Evolutionary conservation across 1,140 invertebrate genomes (phyloP).

Genomic region (Frieseomelitta varia): DNA sequence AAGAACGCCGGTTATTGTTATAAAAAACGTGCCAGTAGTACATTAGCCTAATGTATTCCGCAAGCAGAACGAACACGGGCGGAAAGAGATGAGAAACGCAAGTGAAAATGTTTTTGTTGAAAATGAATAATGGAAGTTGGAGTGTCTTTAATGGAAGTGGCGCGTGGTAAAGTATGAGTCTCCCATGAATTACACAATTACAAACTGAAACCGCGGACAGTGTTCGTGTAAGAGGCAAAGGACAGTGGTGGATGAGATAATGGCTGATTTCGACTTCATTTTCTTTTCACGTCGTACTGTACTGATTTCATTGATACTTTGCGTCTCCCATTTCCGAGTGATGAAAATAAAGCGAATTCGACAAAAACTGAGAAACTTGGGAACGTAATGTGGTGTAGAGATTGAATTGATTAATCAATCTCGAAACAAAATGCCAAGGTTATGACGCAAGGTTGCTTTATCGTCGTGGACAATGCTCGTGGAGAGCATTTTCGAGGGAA

Average conservation of each 20-base stretch:
- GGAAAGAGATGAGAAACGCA: too few species aligned
- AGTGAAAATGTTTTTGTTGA: neutral
- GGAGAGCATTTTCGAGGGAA: neutral
- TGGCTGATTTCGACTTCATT: neutral
- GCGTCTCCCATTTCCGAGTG: too few species aligned
- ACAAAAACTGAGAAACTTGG: too few species aligned
- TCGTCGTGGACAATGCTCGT: neutral
- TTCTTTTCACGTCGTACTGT: neutral
- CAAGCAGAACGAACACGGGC: too few species aligned
- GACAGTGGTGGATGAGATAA: too few species aligned
- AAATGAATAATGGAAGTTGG: slow-evolving; percentile 7
- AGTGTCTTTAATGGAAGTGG: slow-evolving; percentile 8
- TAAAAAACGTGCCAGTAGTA: too few species aligned
- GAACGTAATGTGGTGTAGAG: too few species aligned
- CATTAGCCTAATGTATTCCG: too few species aligned
- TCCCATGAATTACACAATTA: slow-evolving; percentile 14
- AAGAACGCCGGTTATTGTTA: too few species aligned
- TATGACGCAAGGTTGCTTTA: neutral
- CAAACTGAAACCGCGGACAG: neutral
- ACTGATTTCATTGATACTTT: too few species aligned
- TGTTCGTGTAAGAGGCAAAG: neutral
- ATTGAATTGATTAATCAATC: too few species aligned
- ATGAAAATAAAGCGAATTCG: too few species aligned
- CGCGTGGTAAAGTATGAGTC: neutral
- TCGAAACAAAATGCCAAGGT: neutral